phyloP scores from a whole-genome alignment of 2,888 invertebrate species.

The Hirudinaria manillensis region DNA sequence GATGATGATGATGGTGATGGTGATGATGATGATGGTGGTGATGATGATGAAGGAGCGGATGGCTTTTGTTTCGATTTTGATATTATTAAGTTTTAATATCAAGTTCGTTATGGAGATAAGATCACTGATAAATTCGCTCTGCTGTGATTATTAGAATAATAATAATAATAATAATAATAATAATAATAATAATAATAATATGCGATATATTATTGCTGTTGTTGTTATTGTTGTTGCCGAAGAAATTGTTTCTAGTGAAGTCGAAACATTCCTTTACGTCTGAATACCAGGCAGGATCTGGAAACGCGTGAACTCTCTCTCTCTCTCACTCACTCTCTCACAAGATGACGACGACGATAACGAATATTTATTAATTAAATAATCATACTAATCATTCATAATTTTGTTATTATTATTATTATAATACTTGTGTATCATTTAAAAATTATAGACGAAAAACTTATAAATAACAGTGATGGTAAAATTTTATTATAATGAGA shows the following conservation, averaged over 20 bases:
- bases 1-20: neutral
- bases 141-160: neutral
- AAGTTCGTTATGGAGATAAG: neutral
- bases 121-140: neutral
- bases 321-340: conserved; percentile 5
- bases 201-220: neutral
- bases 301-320: neutral
- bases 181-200: neutral
- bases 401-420: too few relatives aligned
- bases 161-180: neutral
- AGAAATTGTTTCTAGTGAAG: too few relatives aligned
- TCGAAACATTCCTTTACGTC: too few relatives aligned
- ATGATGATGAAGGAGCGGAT: conserved; percentile 12
- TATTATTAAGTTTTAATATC: neutral
- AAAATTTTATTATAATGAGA: too few relatives aligned
- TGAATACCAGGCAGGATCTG: too few relatives aligned
- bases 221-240: neutral
- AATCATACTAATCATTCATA: too few relatives aligned
- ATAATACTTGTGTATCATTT: too few relatives aligned
- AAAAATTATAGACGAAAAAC: too few relatives aligned
- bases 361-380: too few relatives aligned
- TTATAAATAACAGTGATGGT: too few relatives aligned
- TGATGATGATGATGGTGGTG: conserved; percentile 19
- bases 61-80: neutral
- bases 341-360: too few relatives aligned